Conservation (phyloP, 2,888 invertebrate genomes). For the Cheilosia variabilis region DNA sequence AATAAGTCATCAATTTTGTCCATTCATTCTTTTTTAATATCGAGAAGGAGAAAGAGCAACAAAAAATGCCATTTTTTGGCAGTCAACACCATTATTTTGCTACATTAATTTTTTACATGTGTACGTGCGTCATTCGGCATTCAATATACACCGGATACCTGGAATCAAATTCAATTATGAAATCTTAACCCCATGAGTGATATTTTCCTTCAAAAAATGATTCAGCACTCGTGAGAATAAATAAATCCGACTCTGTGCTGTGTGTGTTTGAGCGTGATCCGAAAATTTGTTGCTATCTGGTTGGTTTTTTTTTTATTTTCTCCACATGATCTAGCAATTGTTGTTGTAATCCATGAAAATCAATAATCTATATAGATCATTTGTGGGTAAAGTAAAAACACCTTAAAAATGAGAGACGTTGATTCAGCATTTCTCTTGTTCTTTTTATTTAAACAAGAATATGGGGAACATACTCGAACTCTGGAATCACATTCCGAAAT, state of each 20-base stretch:
- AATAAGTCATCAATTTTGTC: conserved; percentile 46
- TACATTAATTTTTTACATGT: neutral
- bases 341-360: too few relatives aligned
- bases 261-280: too few relatives aligned
- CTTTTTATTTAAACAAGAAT: too few relatives aligned
- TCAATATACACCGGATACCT: neutral
- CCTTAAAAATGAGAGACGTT: too few relatives aligned
- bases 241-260: neutral
- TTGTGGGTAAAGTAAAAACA: too few relatives aligned
- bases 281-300: too few relatives aligned
- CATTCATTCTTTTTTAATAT: conserved; percentile 32
- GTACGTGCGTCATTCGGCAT: conserved; percentile 18
- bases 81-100: conserved; percentile 14
- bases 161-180: conserved; percentile 33
- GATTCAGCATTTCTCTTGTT: too few relatives aligned
- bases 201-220: conserved; percentile 15
- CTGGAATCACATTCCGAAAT: too few relatives aligned
- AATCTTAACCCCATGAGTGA: conserved; percentile 21
- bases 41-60: neutral
- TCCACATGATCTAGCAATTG: too few relatives aligned
- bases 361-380: too few relatives aligned
- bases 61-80: neutral
- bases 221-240: conserved; percentile 9
- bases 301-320: too few relatives aligned
- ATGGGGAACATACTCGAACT: too few relatives aligned